These are phyloP conservation scores for Danionella dracula DNA, from an alignment of 2,797 vertebrate species.

Conservation along the genomic window DNA sequence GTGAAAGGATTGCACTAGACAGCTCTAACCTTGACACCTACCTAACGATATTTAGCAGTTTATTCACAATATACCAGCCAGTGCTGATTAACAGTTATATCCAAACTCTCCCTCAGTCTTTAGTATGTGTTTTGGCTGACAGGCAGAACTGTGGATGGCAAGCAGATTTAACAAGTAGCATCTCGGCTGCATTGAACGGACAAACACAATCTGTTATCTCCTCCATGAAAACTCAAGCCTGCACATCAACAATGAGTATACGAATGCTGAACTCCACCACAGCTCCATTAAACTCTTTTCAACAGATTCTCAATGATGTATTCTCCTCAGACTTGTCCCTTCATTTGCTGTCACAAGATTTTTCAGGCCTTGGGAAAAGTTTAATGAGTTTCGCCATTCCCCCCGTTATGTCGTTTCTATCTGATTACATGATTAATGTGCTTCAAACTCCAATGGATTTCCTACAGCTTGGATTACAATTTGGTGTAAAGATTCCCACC, in stretches of 20 bases:
- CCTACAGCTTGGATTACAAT: conserved; percentile 61
- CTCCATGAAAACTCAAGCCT: conserved; percentile 56
- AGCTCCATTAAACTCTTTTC: conserved; percentile 30
- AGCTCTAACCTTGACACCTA: conserved; percentile 46
- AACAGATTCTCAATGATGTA: conserved; percentile 48
- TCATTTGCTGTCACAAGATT: conserved; percentile 39
- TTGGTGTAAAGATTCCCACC: conserved; percentile 60
- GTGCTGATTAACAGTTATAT: conserved; percentile 51
- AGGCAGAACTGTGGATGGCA: conserved; percentile 60
- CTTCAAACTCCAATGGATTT: conserved; percentile 61
- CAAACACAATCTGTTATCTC: conserved; percentile 52
- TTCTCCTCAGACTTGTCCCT: conserved; percentile 51
- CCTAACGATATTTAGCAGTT: conserved; percentile 44
- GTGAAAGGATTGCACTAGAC: conserved; percentile 1
- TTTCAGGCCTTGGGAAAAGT: conserved; percentile 44
- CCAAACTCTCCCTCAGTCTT: conserved; percentile 55
- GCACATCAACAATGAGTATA: conserved; percentile 44
- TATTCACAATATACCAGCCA: conserved; percentile 50
- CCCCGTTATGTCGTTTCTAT: conserved; percentile 45
- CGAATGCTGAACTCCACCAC: conserved; percentile 32
- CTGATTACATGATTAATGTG: conserved; percentile 43
- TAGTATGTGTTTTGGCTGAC: conserved; percentile 66
- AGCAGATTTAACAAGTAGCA: conserved; percentile 57
- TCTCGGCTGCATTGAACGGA: conserved; percentile 51
- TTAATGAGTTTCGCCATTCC: conserved; percentile 50